Conservation (phyloP, 37 sponge, comb jelly and placozoan species). For the Halisarca cf. caerulea region DNA sequence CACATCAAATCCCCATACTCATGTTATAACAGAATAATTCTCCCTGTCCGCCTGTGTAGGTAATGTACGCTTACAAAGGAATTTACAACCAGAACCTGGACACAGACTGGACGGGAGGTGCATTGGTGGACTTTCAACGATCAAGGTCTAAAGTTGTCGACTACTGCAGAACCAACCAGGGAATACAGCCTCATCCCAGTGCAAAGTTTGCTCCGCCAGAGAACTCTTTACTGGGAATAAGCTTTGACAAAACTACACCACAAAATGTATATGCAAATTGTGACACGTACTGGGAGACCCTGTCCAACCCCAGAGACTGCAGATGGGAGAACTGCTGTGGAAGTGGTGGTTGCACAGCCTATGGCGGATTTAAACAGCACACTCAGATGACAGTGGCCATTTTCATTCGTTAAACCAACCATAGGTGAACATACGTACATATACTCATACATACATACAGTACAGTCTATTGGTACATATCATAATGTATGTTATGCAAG, state of each 20-base stretch:
- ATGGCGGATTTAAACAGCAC: background rate
- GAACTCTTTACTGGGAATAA: background rate
- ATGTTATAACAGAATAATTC: too few relatives aligned
- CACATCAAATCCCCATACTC: too few relatives aligned
- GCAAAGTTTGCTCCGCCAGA: background rate
- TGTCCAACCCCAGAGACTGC: background rate
- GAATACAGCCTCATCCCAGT: background rate
- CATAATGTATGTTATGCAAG: too few relatives aligned
- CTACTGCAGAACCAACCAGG: background rate
- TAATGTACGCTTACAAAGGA: slow-evolving; percentile 34
- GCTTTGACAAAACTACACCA: background rate
- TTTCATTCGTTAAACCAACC: background rate
- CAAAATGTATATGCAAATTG: background rate
- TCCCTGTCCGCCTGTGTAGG: background rate
- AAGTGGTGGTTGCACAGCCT: too few relatives aligned
- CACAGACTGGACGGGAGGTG: slow-evolving; percentile 29
- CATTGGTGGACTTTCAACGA: slow-evolving; percentile 4
- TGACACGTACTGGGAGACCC: background rate
- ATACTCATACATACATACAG: too few relatives aligned
- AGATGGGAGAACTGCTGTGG: background rate
- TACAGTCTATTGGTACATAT: too few relatives aligned
- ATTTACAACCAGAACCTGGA: slow-evolving; percentile 14
- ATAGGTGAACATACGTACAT: too few relatives aligned
- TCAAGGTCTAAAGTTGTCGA: background rate
- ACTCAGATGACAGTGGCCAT: slow-evolving; percentile 17